Evolutionary conservation across 2,797 vertebrate genomes (phyloP), one percentile per base, ranked within the genome.

Genomic region (Tapirus indicus): DNA sequence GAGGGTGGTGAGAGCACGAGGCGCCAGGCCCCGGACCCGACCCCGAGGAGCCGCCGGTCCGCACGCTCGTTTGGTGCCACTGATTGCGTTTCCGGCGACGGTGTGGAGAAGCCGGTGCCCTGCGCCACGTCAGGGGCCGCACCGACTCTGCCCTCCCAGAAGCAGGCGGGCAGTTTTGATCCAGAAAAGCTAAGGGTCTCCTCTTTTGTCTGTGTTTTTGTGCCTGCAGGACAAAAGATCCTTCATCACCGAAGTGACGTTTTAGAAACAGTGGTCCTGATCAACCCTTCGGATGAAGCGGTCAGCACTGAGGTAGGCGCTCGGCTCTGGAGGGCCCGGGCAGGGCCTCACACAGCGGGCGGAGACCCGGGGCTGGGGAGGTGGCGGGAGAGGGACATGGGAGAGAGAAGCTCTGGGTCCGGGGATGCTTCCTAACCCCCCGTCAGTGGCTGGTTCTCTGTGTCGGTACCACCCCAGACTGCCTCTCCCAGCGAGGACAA

Each of bases 211-310:
- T 98, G 72, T 97, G 41, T 98, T 84, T 97, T 96, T 80, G n/a
- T 98, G 74, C 68, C 97, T 98, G 83, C 96, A 99, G 99, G 99
- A 90, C 99, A 99, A 98, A 99, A 99, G 98, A 99, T 99, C 98
- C 99, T 99, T 98, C 99, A 99, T 97, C 99, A 99, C 97, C 99
- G 99, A 99, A 99, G 99, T 98, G 99, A 99, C 96, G 98, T 99
- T 89, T 98, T 99, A 98, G 99, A 99, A 98, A 99, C 99, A 0
- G 99, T 99, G 87, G 99, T 99, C 90, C 99, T 99, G 21, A 99
- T 99, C 98, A 99, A 99, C 98, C 99, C 99, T 88, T 99, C 99
- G 60, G 99, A 99, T 98, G 99, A 99, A 97, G 99, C 99, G 1
- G 99, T 99, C 98, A 99, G 99, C 95, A 99, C 99, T 0, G 99